phyloP scores from a whole-genome alignment of 2,888 invertebrate species.

The Leistus spinibarbis region DNA sequence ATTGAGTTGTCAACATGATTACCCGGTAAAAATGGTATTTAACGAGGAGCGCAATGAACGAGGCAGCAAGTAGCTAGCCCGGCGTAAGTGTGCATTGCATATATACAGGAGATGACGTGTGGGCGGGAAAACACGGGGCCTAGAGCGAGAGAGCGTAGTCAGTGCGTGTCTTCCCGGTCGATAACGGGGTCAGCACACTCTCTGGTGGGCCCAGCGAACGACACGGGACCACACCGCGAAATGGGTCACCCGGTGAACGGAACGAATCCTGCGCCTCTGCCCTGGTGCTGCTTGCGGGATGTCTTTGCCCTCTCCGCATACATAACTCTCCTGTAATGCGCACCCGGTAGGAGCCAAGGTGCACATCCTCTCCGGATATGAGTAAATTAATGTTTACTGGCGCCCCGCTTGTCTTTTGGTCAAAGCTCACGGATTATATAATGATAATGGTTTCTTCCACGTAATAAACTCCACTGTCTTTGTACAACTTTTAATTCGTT shows the following conservation, averaged over 20 bases:
- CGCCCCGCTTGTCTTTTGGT: neutral
- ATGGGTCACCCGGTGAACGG: constrained; percentile 37
- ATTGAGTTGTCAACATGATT: neutral
- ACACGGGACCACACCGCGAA: constrained; percentile 4
- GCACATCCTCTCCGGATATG: neutral
- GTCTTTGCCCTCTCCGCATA: neutral
- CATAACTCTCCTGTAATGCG: neutral
- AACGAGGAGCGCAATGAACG: neutral
- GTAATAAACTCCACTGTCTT: too few species aligned
- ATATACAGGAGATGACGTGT: neutral
- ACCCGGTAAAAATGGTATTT: neutral
- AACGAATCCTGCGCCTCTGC: constrained; percentile 4
- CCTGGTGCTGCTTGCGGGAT: neutral
- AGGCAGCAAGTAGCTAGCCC: neutral
- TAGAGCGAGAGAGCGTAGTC: neutral
- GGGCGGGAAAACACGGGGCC: neutral
- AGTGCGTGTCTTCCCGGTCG: constrained; percentile 40
- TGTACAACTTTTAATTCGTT: too few species aligned
- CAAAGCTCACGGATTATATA: neutral
- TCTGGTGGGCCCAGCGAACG: neutral
- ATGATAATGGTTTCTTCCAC: neutral
- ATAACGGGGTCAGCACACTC: constrained; percentile 47
- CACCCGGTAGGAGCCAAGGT: neutral
- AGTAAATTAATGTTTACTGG: neutral
- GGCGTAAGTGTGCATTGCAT: neutral